A percentile compares a stretch with the other conserved stretches of the same genome.
Evolutionary conservation across 2,797 vertebrate genomes (phyloP).

Genomic region (Scleropages formosus): DNA sequence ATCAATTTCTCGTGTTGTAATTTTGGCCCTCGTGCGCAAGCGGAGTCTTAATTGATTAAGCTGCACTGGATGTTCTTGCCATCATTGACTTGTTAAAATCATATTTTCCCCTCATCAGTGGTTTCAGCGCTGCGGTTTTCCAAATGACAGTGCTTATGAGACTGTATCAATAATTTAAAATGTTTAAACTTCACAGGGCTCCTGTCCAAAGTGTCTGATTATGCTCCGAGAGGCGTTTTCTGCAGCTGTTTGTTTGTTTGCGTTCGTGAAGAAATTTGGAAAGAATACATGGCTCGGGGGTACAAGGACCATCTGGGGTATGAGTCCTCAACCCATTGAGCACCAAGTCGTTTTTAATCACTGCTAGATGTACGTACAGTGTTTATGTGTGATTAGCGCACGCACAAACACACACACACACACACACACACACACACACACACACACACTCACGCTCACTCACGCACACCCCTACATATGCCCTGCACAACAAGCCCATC

Average conservation of each 20-base stretch:
- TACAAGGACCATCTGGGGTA: constrained; percentile 10
- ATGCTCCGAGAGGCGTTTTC: constrained; percentile 46
- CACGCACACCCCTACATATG: constrained; percentile 5
- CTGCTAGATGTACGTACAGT: neutral
- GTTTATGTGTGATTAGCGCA: constrained; percentile 37
- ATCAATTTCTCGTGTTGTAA: constrained; percentile 77
- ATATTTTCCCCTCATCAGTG: constrained; percentile 74
- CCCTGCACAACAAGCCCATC: constrained; percentile 24
- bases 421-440: constrained; percentile 14
- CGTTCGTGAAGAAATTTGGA: constrained; percentile 1
- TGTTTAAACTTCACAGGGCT: constrained; percentile 61
- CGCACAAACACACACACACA: constrained; percentile 1
- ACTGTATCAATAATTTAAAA: constrained; percentile 68
- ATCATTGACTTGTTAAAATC: constrained; percentile 77
- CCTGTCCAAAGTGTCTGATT: constrained; percentile 56
- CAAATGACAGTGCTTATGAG: constrained; percentile 59
- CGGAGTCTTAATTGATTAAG: constrained; percentile 70
- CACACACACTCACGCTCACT: constrained; percentile 17
- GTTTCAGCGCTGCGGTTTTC: constrained; percentile 60
- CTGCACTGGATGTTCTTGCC: constrained; percentile 65
- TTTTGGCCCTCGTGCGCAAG: constrained; percentile 78
- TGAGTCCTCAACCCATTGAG: constrained; percentile 3
- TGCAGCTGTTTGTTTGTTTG: constrained; percentile 25
- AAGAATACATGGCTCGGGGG: constrained; percentile 26
- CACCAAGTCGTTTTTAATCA: constrained; percentile 14